Evolutionary conservation across 2,113 vertebrate genomes (phyloP).

Genomic region (Scytalopus superciliaris): DNA sequence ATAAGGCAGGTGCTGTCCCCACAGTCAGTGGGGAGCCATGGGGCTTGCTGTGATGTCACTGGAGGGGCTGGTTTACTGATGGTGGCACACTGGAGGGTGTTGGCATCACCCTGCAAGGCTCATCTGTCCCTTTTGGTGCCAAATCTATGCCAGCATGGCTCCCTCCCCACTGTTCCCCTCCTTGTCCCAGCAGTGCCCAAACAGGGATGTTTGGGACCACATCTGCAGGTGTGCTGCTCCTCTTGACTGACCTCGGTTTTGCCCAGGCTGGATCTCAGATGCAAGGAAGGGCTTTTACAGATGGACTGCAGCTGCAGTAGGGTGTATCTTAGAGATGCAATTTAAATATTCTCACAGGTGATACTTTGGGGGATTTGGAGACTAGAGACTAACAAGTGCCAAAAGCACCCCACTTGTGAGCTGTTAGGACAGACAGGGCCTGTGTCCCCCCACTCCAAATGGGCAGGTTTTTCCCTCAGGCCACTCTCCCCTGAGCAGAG

Average conservation of each 20-base stretch:
- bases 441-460: not conserved
- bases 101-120: not conserved
- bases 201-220: not conserved
- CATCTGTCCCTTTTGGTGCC: not conserved
- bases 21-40: rapidly evolving
- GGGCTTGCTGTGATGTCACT: not conserved
- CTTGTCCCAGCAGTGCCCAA: rapidly evolving
- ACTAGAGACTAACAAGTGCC: not conserved
- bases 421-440: not conserved
- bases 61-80: not conserved
- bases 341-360: not conserved
- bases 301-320: not conserved
- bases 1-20: not conserved
- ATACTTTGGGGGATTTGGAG: not conserved
- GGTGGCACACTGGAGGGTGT: not conserved
- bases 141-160: not conserved
- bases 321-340: not conserved
- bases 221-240: not conserved
- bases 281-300: not conserved
- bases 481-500: not conserved
- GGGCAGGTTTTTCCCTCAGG: not conserved
- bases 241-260: not conserved
- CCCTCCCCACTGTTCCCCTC: too few relatives aligned
- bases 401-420: not conserved
- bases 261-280: not conserved